Conservation (phyloP, 2,888 invertebrate genomes). For the Harpagoxenus sublaevis region DNA sequence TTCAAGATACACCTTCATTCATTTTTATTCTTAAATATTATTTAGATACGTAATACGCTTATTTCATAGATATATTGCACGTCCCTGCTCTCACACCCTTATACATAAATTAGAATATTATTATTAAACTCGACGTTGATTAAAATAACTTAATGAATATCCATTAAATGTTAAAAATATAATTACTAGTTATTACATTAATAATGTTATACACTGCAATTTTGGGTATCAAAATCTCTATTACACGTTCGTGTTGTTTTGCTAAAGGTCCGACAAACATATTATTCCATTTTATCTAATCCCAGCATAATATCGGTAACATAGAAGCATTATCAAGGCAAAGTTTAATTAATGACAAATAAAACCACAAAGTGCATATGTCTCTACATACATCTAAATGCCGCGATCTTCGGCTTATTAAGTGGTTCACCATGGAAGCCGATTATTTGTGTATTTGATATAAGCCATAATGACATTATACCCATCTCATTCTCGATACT, state of each 20-base stretch:
- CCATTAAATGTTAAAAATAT: background rate
- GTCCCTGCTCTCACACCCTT: background rate
- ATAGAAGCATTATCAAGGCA: conserved; percentile 32
- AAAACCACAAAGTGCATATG: conserved; percentile 56
- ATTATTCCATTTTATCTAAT: conserved; percentile 34
- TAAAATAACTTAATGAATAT: background rate
- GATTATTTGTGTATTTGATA: conserved; percentile 39
- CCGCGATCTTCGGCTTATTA: conserved; percentile 47
- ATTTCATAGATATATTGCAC: background rate
- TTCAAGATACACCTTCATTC: background rate
- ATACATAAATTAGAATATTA: background rate
- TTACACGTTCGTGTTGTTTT: background rate
- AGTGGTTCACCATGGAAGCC: conserved; percentile 42
- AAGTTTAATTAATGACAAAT: conserved; percentile 45
- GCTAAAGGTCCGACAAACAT: background rate
- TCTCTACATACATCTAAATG: background rate
- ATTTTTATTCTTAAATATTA: conserved; percentile 13
- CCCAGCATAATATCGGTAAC: conserved; percentile 17
- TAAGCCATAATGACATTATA: conserved; percentile 50
- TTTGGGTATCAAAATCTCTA: background rate
- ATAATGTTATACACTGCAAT: background rate
- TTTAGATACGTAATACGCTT: background rate
- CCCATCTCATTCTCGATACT: conserved; percentile 39
- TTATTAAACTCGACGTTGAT: background rate
- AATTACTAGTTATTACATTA: background rate